phyloP scores from a whole-genome alignment of 2,797 vertebrate species.

The Steatocranus sp. region DNA sequence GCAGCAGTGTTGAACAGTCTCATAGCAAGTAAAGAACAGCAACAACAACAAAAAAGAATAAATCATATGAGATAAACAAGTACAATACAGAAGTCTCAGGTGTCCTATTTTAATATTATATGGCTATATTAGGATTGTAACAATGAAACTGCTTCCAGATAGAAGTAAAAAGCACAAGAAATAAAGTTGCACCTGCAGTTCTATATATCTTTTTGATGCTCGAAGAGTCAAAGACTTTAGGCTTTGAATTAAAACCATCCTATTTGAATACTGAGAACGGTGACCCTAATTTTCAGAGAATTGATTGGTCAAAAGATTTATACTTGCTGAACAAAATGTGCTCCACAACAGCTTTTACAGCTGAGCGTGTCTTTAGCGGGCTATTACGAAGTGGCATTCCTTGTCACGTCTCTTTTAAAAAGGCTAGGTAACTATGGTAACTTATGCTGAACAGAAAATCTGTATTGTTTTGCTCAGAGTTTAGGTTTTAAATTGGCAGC shows the following conservation, averaged over 20 bases:
- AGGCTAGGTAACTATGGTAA: neutral
- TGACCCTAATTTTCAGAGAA: neutral
- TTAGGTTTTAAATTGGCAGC: neutral
- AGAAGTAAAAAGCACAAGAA: neutral
- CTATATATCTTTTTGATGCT: neutral
- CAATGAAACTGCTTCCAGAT: neutral
- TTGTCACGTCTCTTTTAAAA: neutral
- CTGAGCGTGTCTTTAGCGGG: accelerated
- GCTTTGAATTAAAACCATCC: neutral
- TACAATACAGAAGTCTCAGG: neutral
- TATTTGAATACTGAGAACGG: neutral
- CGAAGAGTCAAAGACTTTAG: neutral
- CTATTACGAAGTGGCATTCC: neutral
- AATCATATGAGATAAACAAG: neutral
- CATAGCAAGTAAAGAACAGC: neutral
- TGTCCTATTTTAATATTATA: neutral
- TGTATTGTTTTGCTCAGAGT: neutral
- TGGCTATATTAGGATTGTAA: neutral
- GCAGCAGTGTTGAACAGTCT: neutral
- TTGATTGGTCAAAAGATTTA: neutral
- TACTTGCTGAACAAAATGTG: neutral
- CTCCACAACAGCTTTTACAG: neutral
- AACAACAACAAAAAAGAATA: neutral
- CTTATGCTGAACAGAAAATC: neutral
- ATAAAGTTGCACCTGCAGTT: neutral